These are phyloP conservation scores for Ochotona curzoniae DNA, from an alignment of 2,113 vertebrate species.

Conservation along the genomic window DNA sequence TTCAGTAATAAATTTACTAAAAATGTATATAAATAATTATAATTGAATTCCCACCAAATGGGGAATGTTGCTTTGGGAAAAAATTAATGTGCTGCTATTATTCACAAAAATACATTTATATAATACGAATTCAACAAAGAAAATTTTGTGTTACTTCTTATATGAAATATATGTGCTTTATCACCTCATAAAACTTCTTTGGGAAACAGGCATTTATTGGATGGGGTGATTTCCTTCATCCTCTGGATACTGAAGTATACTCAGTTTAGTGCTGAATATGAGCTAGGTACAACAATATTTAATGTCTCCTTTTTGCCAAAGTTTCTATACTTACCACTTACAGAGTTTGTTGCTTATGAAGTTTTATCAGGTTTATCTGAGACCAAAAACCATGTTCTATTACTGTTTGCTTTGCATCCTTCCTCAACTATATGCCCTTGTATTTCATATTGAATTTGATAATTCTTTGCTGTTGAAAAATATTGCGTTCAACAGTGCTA, in stretches of 20 bases:
- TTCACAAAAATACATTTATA: not conserved
- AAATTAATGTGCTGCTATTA: not conserved
- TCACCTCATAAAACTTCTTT: not conserved
- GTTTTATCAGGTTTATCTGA: not conserved
- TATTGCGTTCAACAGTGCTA: not conserved
- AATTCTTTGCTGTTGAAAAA: not conserved
- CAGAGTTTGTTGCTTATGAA: not conserved
- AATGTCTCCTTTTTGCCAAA: not conserved
- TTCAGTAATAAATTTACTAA: not conserved
- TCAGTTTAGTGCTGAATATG: not conserved
- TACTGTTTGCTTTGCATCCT: not conserved
- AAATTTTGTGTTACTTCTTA: not conserved
- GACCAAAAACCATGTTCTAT: not conserved
- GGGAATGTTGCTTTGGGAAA: not conserved
- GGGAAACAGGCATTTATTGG: not conserved
- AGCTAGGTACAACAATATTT: not conserved
- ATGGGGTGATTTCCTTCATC: not conserved
- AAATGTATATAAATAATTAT: not conserved
- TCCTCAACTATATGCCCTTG: not conserved
- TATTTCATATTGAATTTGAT: not conserved
- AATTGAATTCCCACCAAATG: not conserved
- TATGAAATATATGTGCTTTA: not conserved
- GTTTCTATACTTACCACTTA: not conserved
- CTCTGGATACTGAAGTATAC: not conserved
- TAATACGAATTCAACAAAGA: not conserved